These are phyloP conservation scores for Catonia carolina DNA, from an alignment of 2,888 invertebrate species.

Conservation along the genomic window DNA sequence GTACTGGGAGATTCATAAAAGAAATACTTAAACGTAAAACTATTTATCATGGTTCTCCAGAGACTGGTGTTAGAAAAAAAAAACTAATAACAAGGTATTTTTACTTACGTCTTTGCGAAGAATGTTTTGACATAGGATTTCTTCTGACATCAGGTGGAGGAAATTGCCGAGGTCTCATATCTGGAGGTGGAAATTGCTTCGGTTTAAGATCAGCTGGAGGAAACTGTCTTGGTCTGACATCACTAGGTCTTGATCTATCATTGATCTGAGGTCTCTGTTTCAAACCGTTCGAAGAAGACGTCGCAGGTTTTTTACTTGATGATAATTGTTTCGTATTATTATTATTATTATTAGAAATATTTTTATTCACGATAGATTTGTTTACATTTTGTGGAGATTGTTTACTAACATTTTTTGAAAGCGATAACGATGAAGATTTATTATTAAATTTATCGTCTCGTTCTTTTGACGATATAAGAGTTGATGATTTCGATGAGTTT, in stretches of 20 bases:
- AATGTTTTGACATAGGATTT: conserved; percentile 31
- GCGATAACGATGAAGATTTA: neutral
- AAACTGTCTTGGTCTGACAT: conserved; percentile 40
- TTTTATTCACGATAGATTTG: neutral
- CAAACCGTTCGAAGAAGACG: neutral
- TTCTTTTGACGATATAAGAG: neutral
- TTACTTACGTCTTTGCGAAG: conserved; percentile 17
- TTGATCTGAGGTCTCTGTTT: too few relatives aligned
- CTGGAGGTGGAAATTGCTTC: conserved; percentile 50
- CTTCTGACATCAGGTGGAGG: conserved; percentile 40
- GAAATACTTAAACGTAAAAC: neutral
- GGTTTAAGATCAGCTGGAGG: conserved; percentile 40
- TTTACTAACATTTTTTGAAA: too few relatives aligned
- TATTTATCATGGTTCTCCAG: neutral
- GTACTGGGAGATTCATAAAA: too few relatives aligned
- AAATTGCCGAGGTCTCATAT: conserved; percentile 41
- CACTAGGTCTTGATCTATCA: neutral
- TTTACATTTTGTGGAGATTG: neutral
- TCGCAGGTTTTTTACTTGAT: neutral
- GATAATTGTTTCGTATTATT: neutral
- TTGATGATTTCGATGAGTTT: neutral
- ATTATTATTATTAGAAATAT: neutral
- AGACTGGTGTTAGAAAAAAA: too few relatives aligned
- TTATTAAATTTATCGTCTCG: neutral
- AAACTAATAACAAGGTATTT: too few relatives aligned